A percentile compares a stretch with the other conserved stretches of the same genome.
These are phyloP conservation scores for Barypeithes pellucidus DNA, from an alignment of 2,888 invertebrate species.

Conservation along the genomic window DNA sequence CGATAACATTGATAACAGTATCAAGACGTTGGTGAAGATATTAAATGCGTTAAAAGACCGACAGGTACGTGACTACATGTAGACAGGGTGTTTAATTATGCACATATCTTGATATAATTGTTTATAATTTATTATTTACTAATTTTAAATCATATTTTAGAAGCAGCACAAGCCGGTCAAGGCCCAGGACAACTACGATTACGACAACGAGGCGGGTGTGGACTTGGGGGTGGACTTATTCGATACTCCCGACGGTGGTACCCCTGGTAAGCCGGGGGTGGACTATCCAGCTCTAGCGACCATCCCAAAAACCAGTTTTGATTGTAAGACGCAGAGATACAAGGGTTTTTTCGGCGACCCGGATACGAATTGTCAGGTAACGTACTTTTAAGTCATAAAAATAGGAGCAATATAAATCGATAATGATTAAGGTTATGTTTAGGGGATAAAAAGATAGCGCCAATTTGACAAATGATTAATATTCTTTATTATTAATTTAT, in stretches of 20 bases:
- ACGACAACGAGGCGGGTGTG: conserved; percentile 65
- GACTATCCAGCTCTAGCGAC: conserved; percentile 86
- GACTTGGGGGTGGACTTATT: conserved; percentile 58
- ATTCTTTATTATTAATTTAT: too few relatives aligned
- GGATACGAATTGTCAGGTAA: conserved; percentile 88
- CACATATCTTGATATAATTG: too few relatives aligned
- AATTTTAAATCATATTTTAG: too few relatives aligned
- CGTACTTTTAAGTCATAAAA: too few relatives aligned
- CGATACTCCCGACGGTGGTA: conserved; percentile 74
- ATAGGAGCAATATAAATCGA: too few relatives aligned
- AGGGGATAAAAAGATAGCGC: too few relatives aligned
- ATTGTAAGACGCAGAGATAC: conserved; percentile 88
- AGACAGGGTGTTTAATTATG: too few relatives aligned
- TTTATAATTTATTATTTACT: too few relatives aligned
- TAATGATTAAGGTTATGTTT: too few relatives aligned
- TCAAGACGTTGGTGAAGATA: conserved; percentile 84
- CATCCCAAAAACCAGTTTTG: conserved; percentile 85
- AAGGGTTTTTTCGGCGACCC: conserved; percentile 94
- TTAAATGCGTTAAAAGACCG: conserved; percentile 79
- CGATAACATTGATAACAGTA: conserved; percentile 86
- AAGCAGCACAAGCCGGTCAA: conserved; percentile 64
- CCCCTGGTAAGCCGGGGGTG: conserved; percentile 81
- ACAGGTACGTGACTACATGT: conserved; percentile 62
- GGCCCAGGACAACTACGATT: conserved; percentile 64
- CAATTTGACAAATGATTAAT: too few relatives aligned